Evolutionary conservation across 92 coral and sea anemone species (phyloP).

Genomic region (Scolanthus callimorphus): DNA sequence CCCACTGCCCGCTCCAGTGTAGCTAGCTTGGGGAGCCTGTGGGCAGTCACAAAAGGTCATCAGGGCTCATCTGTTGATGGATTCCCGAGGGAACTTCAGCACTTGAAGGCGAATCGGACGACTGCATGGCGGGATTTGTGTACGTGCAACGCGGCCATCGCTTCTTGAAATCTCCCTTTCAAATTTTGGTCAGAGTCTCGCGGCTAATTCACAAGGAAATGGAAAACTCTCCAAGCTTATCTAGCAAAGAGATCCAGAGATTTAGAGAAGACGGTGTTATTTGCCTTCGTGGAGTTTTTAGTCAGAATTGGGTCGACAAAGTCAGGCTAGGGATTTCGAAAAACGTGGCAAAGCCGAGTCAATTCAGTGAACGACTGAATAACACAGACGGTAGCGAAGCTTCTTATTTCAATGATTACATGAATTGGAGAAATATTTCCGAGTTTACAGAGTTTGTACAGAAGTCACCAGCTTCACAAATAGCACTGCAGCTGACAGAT

Average conservation of each 20-base stretch:
- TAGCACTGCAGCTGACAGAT: slow-evolving; percentile 65
- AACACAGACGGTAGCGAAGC: slow-evolving; percentile 14
- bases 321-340: slow-evolving; percentile 59
- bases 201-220: too few species aligned
- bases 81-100: too few species aligned
- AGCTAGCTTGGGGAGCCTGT: too few species aligned
- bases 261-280: slow-evolving; percentile 69
- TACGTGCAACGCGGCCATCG: too few species aligned
- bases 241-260: slow-evolving; percentile 28
- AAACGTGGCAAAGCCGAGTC: slow-evolving; percentile 55
- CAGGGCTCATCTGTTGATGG: too few species aligned
- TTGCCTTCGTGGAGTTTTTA: slow-evolving; percentile 72
- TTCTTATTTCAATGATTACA: slow-evolving; percentile 68
- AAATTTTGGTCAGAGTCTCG: too few species aligned
- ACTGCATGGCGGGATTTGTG: too few species aligned
- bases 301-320: slow-evolving; percentile 62
- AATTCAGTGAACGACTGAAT: slow-evolving; percentile 30
- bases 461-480: slow-evolving; percentile 70
- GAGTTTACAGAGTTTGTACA: slow-evolving; percentile 68
- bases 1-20: too few species aligned
- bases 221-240: too few species aligned
- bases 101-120: too few species aligned
- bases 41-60: too few species aligned
- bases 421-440: slow-evolving; percentile 48
- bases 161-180: too few species aligned